Conservation (phyloP, 1,140 invertebrate species). For the Arctopsyche grandis region DNA sequence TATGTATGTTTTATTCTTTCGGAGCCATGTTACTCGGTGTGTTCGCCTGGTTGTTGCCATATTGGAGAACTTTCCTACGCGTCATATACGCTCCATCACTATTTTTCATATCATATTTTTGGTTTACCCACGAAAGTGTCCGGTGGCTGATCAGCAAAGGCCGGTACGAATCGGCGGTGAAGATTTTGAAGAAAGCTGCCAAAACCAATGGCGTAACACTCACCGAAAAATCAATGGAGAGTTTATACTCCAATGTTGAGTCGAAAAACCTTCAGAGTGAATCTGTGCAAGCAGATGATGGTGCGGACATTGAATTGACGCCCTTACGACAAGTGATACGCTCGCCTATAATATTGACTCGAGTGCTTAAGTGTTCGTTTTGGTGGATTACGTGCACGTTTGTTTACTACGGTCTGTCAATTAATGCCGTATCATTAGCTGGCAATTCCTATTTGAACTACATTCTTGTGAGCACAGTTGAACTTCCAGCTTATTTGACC, state of each 20-base stretch:
- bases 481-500: conserved; percentile 78
- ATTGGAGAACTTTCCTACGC: conserved; percentile 78
- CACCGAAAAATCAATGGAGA: conserved; percentile 67
- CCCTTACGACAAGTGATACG: conserved; percentile 67
- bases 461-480: conserved; percentile 74
- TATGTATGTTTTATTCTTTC: conserved; percentile 76
- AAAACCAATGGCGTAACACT: conserved; percentile 74
- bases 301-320: conserved; percentile 52
- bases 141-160: conserved; percentile 82
- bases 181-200: conserved; percentile 71
- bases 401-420: conserved; percentile 84
- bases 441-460: conserved; percentile 77
- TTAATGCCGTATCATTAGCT: conserved; percentile 81
- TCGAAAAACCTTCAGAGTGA: conserved; percentile 56
- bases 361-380: conserved; percentile 74
- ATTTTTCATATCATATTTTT: conserved; percentile 72
- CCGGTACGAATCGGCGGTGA: conserved; percentile 71
- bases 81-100: conserved; percentile 76
- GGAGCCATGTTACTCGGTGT: conserved; percentile 77
- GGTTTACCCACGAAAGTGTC: conserved; percentile 75
- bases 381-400: conserved; percentile 79
- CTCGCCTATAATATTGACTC: conserved; percentile 70
- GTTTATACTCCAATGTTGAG: conserved; percentile 62
- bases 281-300: conserved; percentile 55
- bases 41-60: conserved; percentile 73